These are phyloP conservation scores for Acarapis woodi DNA, from an alignment of 1,140 invertebrate species.

Conservation along the genomic window DNA sequence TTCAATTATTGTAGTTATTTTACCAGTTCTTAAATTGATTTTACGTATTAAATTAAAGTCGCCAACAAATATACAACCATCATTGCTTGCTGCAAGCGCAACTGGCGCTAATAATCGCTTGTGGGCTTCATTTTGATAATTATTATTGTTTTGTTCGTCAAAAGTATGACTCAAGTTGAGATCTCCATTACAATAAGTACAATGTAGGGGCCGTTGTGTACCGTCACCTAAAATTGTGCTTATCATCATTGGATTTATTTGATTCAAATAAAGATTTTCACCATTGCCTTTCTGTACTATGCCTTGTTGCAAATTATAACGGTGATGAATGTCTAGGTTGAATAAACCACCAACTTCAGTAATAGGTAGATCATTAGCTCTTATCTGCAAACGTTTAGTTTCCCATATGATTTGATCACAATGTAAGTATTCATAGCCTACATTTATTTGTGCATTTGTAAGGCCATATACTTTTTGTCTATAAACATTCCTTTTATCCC, in stretches of 20 bases:
- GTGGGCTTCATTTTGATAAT: no score
- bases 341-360: constrained; percentile 87
- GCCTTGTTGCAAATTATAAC: constrained; percentile 86
- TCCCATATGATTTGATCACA: constrained; percentile 68
- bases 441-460: constrained; percentile 35
- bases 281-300: constrained; percentile 89
- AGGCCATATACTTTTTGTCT: constrained; percentile 41
- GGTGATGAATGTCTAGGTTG: constrained; percentile 90
- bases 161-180: constrained; percentile 30
- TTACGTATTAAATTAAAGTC: constrained; percentile 84
- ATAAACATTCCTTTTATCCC: constrained; percentile 24
- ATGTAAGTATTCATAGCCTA: constrained; percentile 74
- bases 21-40: constrained; percentile 39
- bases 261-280: constrained; percentile 64
- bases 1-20: constrained; percentile 16
- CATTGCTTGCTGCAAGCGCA: constrained; percentile 64
- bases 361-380: constrained; percentile 84
- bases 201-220: constrained; percentile 37
- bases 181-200: constrained; percentile 44
- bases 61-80: constrained; percentile 83
- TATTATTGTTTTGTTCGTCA: constrained; percentile 22
- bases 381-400: constrained; percentile 58
- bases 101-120: constrained; percentile 62
- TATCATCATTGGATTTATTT: constrained; percentile 37
- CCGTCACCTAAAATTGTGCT: constrained; percentile 78